Conservation (phyloP, 1,140 invertebrate species). For the Pachyrhynchus sulphureomaculatus region DNA sequence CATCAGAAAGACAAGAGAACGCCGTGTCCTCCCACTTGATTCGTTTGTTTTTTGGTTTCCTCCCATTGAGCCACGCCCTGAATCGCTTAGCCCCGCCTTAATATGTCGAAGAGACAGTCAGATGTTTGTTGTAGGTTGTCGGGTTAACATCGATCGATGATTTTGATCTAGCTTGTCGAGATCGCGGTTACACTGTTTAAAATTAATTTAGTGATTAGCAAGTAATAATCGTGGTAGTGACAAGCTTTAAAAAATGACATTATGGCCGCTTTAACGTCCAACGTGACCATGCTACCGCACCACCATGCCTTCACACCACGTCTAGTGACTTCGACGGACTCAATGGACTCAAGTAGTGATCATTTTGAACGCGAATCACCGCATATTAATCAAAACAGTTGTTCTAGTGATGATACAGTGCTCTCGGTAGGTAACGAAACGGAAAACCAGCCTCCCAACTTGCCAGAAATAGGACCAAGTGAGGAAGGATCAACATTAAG, state of each 20-base stretch:
- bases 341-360: slow-evolving; percentile 49
- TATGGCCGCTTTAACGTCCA: slow-evolving; percentile 47
- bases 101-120: slow-evolving; percentile 35
- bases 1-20: slow-evolving; percentile 34
- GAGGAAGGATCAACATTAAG: slow-evolving; percentile 46
- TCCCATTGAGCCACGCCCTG: slow-evolving; percentile 14
- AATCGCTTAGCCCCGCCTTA: slow-evolving; percentile 41
- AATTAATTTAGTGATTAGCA: background rate
- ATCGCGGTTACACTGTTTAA: background rate
- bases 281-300: slow-evolving; percentile 36
- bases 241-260: slow-evolving; percentile 20
- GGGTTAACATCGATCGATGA: slow-evolving; percentile 42
- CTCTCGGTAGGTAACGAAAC: slow-evolving; percentile 66
- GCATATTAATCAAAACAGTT: slow-evolving; percentile 54
- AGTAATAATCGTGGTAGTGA: slow-evolving; percentile 2
- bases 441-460: slow-evolving; percentile 40
- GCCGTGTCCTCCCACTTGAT: slow-evolving; percentile 30
- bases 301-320: slow-evolving; percentile 37
- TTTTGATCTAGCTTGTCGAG: slow-evolving; percentile 9
- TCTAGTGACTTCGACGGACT: slow-evolving; percentile 45
- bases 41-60: slow-evolving; percentile 28
- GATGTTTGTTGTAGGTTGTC: slow-evolving; percentile 45
- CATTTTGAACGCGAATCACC: slow-evolving; percentile 44
- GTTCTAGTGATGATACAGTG: slow-evolving; percentile 66
- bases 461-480: slow-evolving; percentile 37